A percentile compares a stretch with the other conserved stretches of the same genome.
Conservation (phyloP, 2,888 invertebrate species). For the Ichneumoninae sp. region DNA sequence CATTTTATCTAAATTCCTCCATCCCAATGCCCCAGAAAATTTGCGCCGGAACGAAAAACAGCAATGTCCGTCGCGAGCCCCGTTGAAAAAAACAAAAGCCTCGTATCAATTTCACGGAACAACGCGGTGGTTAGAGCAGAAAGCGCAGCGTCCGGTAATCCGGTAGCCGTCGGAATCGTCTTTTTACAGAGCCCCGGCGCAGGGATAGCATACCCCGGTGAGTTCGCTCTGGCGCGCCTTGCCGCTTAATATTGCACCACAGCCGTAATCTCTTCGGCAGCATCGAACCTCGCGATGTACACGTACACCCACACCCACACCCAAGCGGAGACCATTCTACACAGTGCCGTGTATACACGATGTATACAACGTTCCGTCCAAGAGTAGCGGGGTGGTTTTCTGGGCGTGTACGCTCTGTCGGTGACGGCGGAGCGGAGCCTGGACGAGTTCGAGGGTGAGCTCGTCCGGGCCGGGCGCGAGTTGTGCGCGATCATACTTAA, state of each 20-base stretch:
- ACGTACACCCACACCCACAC: not conserved
- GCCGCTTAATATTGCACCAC: constrained; percentile 81
- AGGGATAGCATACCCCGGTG: constrained; percentile 28
- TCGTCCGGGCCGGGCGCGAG: constrained; percentile 24
- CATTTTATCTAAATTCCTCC: constrained; percentile 23
- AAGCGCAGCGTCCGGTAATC: constrained; percentile 65
- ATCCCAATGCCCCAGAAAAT: constrained; percentile 2
- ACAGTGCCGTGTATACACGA: not conserved
- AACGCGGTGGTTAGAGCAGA: constrained; percentile 59
- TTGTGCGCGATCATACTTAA: constrained; percentile 60
- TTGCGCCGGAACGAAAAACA: constrained; percentile 27
- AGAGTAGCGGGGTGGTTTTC: constrained; percentile 34
- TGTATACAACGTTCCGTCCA: constrained; percentile 25
- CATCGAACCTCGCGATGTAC: constrained; percentile 54
- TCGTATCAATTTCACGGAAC: constrained; percentile 70
- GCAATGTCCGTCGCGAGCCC: not conserved
- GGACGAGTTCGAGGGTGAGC: constrained; percentile 43
- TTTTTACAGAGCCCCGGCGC: constrained; percentile 72
- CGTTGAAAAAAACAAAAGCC: constrained; percentile 60
- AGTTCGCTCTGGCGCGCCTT: constrained; percentile 63
- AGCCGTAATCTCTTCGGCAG: constrained; percentile 76
- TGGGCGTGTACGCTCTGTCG: constrained; percentile 7
- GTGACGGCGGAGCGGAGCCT: constrained; percentile 58
- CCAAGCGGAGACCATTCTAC: not conserved
- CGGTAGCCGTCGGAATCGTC: constrained; percentile 74